Evolutionary conservation across 2,888 invertebrate genomes (phyloP).

Genomic region (Oxytorus armatus): DNA sequence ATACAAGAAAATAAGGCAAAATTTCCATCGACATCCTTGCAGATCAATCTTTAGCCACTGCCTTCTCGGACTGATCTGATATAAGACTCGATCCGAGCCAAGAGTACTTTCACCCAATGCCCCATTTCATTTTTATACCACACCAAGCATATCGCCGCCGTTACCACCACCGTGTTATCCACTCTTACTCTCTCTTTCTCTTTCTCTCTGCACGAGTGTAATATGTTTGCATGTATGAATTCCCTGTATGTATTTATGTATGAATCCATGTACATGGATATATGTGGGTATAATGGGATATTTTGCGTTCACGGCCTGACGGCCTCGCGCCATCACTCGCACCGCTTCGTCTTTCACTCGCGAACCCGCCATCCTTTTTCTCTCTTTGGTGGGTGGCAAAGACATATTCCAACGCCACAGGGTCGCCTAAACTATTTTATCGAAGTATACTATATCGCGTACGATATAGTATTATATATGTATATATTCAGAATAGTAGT

Average conservation of each 20-base stretch:
- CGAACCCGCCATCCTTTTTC: too few relatives aligned
- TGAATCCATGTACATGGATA: constrained; percentile 12
- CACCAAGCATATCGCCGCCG: constrained; percentile 70
- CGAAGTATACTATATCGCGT: too few relatives aligned
- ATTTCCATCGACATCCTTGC: constrained; percentile 75
- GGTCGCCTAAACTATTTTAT: too few relatives aligned
- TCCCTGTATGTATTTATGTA: not conserved
- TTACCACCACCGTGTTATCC: not conserved
- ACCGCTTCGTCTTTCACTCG: constrained; percentile 7
- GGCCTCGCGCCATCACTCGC: constrained; percentile 9
- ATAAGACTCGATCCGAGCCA: constrained; percentile 75
- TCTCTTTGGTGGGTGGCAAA: too few relatives aligned
- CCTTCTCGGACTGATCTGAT: constrained; percentile 77
- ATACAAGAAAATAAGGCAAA: too few relatives aligned
- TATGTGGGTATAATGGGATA: constrained; percentile 7
- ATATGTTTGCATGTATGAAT: not conserved
- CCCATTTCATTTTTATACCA: constrained; percentile 84
- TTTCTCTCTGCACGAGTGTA: not conserved
- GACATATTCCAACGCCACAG: too few relatives aligned
- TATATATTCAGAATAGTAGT: too few relatives aligned
- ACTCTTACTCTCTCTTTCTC: constrained; percentile 4
- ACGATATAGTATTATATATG: too few relatives aligned
- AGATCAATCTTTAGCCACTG: constrained; percentile 51
- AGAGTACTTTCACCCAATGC: constrained; percentile 84
- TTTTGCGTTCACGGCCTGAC: constrained; percentile 25